Percentiles rank a stretch among this genome's conserved stretches.
Evolutionary conservation across 2,888 invertebrate genomes (phyloP).

Genomic region (Dorcus parallelipipedus): DNA sequence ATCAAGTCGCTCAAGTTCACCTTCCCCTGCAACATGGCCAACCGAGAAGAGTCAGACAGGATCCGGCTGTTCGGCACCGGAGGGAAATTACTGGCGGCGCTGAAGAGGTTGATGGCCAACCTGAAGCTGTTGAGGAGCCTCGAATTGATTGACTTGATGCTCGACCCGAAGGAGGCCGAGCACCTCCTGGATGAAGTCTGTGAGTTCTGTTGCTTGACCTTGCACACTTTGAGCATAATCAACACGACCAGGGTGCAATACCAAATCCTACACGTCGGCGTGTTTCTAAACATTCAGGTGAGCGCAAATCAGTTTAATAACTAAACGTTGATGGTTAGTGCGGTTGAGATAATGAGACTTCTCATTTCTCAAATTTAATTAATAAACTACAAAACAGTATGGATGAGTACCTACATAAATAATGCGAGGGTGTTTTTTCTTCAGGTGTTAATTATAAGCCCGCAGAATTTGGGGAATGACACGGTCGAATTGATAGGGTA

Average conservation of each 20-base stretch:
- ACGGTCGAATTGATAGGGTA: slow-evolving; percentile 65
- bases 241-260: slow-evolving; percentile 70
- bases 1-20: slow-evolving; percentile 64
- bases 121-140: slow-evolving; percentile 61
- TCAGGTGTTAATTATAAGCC: slow-evolving; percentile 63
- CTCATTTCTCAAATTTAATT: no score
- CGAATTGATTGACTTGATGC: slow-evolving; percentile 69
- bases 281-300: slow-evolving; percentile 71
- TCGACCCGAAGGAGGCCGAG: slow-evolving; percentile 68
- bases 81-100: slow-evolving; percentile 60
- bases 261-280: slow-evolving; percentile 69
- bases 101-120: slow-evolving; percentile 66
- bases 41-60: slow-evolving; percentile 59
- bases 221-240: slow-evolving; percentile 63
- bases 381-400: no score
- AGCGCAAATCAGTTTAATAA: slow-evolving; percentile 23
- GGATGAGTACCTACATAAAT: no score
- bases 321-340: no score
- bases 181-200: slow-evolving; percentile 71
- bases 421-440: background rate
- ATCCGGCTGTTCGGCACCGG: slow-evolving; percentile 74
- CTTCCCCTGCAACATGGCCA: slow-evolving; percentile 72
- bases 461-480: slow-evolving; percentile 74
- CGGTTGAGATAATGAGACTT: no score
- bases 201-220: slow-evolving; percentile 59